Evolutionary conservation across 2,797 vertebrate genomes (phyloP).

Genomic region (Artibeus jamaicensis): DNA sequence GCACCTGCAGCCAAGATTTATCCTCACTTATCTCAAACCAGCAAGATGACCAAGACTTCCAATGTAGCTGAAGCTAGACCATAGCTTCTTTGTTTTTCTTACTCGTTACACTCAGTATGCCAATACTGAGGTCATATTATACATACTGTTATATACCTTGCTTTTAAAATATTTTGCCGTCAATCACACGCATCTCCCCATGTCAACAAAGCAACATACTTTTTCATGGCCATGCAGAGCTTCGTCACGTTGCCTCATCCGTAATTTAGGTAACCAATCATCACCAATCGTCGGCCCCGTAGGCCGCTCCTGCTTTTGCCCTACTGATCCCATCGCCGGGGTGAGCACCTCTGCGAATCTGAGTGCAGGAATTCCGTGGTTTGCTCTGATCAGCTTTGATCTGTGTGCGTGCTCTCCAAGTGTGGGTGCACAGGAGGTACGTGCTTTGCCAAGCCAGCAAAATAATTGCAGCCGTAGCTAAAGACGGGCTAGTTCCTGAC

Average conservation of each 20-base stretch:
- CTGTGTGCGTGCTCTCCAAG: background rate
- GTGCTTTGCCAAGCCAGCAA: slow-evolving; percentile 25
- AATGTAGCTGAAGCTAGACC: background rate
- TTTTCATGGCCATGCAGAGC: background rate
- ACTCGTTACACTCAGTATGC: background rate
- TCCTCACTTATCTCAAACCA: background rate
- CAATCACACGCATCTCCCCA: background rate
- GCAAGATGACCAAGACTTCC: background rate
- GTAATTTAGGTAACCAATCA: background rate
- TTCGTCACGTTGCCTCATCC: background rate
- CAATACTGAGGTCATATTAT: background rate
- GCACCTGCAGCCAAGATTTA: background rate
- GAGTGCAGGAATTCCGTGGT: background rate
- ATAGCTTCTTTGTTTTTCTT: background rate
- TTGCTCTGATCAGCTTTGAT: background rate
- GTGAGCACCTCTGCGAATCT: background rate
- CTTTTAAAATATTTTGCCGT: background rate
- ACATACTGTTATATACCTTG: background rate
- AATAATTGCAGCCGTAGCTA: slow-evolving; percentile 29
- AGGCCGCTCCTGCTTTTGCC: background rate
- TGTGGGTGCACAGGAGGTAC: background rate
- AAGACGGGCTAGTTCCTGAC: slow-evolving; percentile 60
- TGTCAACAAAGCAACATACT: background rate
- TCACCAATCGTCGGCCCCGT: background rate
- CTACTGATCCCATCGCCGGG: accelerated